Evolutionary conservation across 35 echinoderm and acorn worm species (phyloP).

Genomic region (Ophiothrix spiculata): DNA sequence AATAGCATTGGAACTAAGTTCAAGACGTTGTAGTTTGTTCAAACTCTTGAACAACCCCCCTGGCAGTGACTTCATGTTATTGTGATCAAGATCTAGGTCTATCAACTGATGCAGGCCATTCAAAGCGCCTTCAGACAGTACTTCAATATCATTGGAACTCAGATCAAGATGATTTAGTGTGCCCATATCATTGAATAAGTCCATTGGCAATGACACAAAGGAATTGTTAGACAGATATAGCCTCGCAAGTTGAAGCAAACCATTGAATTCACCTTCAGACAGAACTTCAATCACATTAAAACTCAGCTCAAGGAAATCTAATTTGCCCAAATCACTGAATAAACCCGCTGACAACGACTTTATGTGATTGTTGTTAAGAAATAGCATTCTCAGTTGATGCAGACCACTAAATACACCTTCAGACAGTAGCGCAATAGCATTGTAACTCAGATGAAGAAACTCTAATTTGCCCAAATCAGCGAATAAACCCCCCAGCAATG

Average conservation of each 20-base stretch:
- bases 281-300: too few relatives aligned
- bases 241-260: background rate
- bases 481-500: too few relatives aligned
- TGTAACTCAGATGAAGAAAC: background rate
- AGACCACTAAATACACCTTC: background rate
- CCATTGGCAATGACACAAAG: background rate
- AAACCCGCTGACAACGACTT: background rate
- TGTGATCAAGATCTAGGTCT: background rate
- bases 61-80: background rate
- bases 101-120: background rate
- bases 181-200: background rate
- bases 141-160: background rate
- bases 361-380: background rate
- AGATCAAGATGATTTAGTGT: background rate
- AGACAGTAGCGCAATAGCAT: background rate
- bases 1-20: background rate
- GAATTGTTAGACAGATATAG: background rate
- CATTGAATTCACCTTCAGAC: background rate
- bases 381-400: background rate
- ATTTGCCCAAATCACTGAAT: background rate
- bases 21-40: background rate
- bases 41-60: background rate
- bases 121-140: background rate
- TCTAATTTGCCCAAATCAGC: too few relatives aligned
- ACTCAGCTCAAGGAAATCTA: too few relatives aligned